phyloP scores from a whole-genome alignment of 2,888 invertebrate genomes.

The Melinaea marsaeus region DNA sequence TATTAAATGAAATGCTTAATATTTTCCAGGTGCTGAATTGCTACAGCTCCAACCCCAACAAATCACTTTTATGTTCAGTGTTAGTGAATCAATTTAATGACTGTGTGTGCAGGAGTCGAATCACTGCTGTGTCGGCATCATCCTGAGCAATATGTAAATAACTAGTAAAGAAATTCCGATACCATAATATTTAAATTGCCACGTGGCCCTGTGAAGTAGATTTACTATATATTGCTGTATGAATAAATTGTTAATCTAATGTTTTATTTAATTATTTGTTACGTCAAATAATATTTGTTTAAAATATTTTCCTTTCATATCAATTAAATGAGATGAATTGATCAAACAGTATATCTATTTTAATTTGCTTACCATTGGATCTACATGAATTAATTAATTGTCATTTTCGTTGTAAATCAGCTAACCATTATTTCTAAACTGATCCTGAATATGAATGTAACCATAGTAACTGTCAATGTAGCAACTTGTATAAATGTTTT shows the following conservation, averaged over 20 bases:
- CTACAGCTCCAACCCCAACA: conserved; percentile 66
- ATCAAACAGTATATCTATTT: neutral
- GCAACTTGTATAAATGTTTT: neutral
- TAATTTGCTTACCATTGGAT: too few relatives aligned
- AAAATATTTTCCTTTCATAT: conserved; percentile 1
- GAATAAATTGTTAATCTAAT: conserved; percentile 72
- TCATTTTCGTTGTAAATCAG: too few relatives aligned
- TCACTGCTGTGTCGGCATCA: conserved; percentile 61
- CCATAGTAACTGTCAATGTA: conserved; percentile 21
- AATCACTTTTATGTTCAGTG: conserved; percentile 68
- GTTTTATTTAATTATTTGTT: conserved; percentile 35
- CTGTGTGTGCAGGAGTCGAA: conserved; percentile 72
- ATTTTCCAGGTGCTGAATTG: conserved; percentile 66
- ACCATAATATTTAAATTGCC: conserved; percentile 35
- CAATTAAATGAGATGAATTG: neutral
- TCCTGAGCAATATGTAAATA: conserved; percentile 50
- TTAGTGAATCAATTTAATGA: conserved; percentile 74
- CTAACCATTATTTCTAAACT: too few relatives aligned
- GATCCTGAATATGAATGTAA: conserved; percentile 1
- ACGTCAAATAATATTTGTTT: conserved; percentile 15
- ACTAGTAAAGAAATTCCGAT: conserved; percentile 26
- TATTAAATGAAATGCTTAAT: too few relatives aligned
- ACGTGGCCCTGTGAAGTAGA: conserved; percentile 56
- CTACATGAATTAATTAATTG: too few relatives aligned
- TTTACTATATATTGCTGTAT: conserved; percentile 66